phyloP scores from a whole-genome alignment of 2,113 vertebrate species.

The Cichladusa arquata region DNA sequence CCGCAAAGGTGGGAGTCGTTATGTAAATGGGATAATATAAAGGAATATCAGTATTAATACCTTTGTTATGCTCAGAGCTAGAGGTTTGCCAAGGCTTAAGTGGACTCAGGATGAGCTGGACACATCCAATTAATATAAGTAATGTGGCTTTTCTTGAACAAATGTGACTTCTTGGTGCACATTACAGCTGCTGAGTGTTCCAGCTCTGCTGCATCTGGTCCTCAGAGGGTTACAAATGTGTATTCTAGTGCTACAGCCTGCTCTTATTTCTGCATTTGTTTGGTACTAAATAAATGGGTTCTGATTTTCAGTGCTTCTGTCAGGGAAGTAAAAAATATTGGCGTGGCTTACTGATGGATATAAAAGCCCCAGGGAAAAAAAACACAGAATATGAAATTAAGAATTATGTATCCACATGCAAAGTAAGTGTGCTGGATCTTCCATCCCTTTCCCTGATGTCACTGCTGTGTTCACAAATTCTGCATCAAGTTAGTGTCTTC shows the following conservation, averaged over 20 bases:
- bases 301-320: slow-evolving; percentile 40
- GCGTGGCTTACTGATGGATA: not conserved
- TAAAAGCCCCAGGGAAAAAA: not conserved
- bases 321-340: not conserved
- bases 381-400: not conserved
- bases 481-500: not conserved
- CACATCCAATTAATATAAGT: slow-evolving; percentile 37
- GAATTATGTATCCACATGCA: not conserved
- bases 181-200: slow-evolving; percentile 17
- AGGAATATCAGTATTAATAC: slow-evolving; percentile 38
- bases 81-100: slow-evolving; percentile 51
- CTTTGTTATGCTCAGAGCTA: slow-evolving; percentile 19
- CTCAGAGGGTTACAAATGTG: slow-evolving; percentile 5
- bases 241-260: not conserved
- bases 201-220: not conserved
- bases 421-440: not conserved
- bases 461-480: not conserved
- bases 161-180: slow-evolving; percentile 2
- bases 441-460: not conserved
- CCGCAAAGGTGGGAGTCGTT: slow-evolving; percentile 40
- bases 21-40: slow-evolving; percentile 37
- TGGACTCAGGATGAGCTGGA: slow-evolving; percentile 48
- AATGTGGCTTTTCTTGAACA: slow-evolving; percentile 49
- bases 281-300: not conserved
- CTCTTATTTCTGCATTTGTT: not conserved